Percentiles rank a stretch among this genome's conserved stretches.
phyloP scores from a whole-genome alignment of 1,140 invertebrate species.

The Radopholus similis region DNA sequence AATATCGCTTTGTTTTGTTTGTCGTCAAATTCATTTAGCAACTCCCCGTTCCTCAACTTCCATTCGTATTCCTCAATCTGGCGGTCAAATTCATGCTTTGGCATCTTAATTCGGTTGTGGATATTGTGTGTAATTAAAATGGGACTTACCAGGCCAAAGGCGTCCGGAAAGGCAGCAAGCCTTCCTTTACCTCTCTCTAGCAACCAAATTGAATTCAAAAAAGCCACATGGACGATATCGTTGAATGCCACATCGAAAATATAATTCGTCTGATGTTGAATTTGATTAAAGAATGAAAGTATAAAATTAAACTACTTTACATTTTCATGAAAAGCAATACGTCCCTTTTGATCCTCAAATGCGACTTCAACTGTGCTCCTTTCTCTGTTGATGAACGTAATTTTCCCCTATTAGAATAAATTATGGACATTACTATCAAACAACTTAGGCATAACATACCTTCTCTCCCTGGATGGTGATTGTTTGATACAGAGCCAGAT shows the following conservation, averaged over 20 bases:
- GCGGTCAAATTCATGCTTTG: not conserved
- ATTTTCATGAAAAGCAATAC: not conserved
- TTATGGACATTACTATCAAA: not conserved
- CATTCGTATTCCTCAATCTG: no score
- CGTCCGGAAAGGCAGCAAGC: not conserved
- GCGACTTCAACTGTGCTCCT: not conserved
- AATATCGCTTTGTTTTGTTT: slow-evolving; percentile 13
- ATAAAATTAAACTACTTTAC: no score
- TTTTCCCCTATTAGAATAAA: not conserved
- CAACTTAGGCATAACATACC: not conserved
- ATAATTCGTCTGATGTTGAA: no score
- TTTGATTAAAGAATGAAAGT: no score
- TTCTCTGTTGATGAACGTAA: not conserved
- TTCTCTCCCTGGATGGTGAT: not conserved
- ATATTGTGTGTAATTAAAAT: not conserved
- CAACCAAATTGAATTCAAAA: no score
- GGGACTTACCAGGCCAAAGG: not conserved
- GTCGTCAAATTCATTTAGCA: not conserved
- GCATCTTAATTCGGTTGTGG: not conserved
- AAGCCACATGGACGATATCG: no score
- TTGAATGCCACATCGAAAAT: no score
- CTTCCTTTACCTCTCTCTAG: not conserved
- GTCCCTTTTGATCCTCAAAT: not conserved
- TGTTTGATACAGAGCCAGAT: not conserved
- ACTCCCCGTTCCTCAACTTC: not conserved